Percentiles rank a stretch among this genome's conserved stretches.
Evolutionary conservation across 2,113 vertebrate species (phyloP).

Genomic region (Panthera uncia): DNA sequence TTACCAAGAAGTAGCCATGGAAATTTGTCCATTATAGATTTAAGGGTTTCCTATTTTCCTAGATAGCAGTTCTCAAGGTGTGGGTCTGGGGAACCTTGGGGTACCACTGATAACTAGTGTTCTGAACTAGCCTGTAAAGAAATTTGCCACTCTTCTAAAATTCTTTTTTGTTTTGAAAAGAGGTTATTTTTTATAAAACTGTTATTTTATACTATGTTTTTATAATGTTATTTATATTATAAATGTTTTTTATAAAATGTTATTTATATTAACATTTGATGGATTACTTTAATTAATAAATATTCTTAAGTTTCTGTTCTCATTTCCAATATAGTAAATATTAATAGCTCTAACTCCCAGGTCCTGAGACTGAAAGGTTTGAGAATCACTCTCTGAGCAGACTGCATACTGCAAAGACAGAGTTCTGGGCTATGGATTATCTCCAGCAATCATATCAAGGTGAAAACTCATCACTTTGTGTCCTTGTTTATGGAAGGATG

Average conservation of each 20-base stretch:
- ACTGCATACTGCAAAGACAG: neutral
- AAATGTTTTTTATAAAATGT: constrained; percentile 34
- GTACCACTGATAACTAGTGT: neutral
- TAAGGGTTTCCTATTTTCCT: neutral
- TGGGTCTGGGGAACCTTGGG: neutral
- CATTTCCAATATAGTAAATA: neutral
- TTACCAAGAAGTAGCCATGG: neutral
- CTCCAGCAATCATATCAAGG: neutral
- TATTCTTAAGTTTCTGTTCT: neutral
- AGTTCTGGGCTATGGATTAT: neutral
- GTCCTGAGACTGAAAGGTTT: neutral
- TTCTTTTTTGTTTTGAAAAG: neutral
- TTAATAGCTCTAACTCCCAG: neutral
- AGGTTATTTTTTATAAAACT: constrained; percentile 35
- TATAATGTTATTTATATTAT: neutral
- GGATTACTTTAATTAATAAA: neutral
- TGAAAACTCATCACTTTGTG: neutral
- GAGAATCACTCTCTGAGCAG: neutral
- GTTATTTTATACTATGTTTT: neutral
- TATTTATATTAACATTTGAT: constrained; percentile 12
- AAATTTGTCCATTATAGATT: neutral
- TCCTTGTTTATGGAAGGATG: neutral
- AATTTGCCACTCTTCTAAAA: neutral
- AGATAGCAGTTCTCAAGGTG: neutral
- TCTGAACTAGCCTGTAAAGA: neutral